A percentile compares a stretch with the other conserved stretches of the same genome.
Conservation (phyloP, 2,113 vertebrate genomes). For the Galemys pyrenaicus region DNA sequence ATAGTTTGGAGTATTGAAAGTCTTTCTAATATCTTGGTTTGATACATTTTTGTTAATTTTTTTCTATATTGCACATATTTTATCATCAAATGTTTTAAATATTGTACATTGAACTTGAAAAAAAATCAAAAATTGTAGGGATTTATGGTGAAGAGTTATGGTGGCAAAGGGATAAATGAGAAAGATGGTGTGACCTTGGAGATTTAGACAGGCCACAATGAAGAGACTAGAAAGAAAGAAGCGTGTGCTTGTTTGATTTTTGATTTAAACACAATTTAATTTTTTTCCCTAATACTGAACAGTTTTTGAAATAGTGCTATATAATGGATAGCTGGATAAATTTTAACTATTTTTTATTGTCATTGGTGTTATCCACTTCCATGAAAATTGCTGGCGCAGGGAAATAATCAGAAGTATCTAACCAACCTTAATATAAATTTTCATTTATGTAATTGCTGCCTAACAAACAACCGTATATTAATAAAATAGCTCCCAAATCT, state of each 20-base stretch:
- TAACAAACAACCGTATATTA: neutral
- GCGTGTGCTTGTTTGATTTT: neutral
- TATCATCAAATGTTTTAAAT: neutral
- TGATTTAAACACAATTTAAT: neutral
- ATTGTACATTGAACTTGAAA: neutral
- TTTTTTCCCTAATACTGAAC: neutral
- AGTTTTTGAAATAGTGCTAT: neutral
- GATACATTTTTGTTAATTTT: too few species aligned
- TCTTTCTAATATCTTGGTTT: neutral
- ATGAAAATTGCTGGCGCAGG: neutral
- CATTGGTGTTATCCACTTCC: neutral
- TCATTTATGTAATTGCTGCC: neutral
- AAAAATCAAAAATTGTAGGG: neutral
- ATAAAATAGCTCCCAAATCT: neutral
- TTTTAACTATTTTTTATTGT: neutral
- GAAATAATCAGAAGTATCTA: neutral
- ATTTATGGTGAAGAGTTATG: conserved; percentile 54
- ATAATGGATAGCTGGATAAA: neutral
- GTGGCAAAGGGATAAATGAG: neutral
- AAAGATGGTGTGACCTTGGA: neutral
- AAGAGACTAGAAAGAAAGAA: neutral
- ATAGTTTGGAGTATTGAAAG: neutral
- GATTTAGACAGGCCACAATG: neutral
- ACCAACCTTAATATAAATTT: neutral
- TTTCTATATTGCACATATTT: neutral